A percentile compares a stretch with the other conserved stretches of the same genome.
Evolutionary conservation across 2,113 vertebrate species (phyloP).

Genomic region (Anolis carolinensis): DNA sequence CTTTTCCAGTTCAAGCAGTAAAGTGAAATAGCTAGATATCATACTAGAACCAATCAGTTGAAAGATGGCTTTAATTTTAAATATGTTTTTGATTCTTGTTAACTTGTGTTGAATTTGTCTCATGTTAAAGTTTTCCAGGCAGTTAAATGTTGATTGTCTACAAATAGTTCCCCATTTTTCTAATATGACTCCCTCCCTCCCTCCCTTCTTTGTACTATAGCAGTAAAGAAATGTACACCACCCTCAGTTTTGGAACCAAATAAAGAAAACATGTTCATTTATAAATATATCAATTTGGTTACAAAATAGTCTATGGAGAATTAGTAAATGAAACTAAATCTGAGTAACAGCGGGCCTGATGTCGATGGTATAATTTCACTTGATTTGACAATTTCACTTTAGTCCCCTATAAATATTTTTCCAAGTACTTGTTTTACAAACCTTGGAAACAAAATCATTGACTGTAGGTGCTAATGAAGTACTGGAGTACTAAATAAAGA

Average conservation of each 20-base stretch:
- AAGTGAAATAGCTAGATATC: background rate
- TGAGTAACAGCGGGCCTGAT: background rate
- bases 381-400: background rate
- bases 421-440: background rate
- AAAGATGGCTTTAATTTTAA: constrained; percentile 34
- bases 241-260: background rate
- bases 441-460: background rate
- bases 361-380: background rate
- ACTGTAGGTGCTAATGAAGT: background rate
- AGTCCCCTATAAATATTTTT: background rate
- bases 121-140: background rate
- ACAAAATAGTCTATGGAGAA: background rate
- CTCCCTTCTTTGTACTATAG: background rate
- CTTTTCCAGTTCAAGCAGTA: background rate
- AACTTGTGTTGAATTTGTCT: background rate
- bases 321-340: background rate
- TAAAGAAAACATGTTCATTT: background rate
- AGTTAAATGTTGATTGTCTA: background rate
- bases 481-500: background rate
- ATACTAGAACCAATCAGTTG: background rate
- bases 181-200: background rate
- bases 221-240: background rate
- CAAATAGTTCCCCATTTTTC: background rate
- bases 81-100: constrained; percentile 1
- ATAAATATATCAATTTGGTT: background rate